Evolutionary conservation across 2,888 invertebrate genomes (phyloP).

Genomic region (Brenthis hecate): DNA sequence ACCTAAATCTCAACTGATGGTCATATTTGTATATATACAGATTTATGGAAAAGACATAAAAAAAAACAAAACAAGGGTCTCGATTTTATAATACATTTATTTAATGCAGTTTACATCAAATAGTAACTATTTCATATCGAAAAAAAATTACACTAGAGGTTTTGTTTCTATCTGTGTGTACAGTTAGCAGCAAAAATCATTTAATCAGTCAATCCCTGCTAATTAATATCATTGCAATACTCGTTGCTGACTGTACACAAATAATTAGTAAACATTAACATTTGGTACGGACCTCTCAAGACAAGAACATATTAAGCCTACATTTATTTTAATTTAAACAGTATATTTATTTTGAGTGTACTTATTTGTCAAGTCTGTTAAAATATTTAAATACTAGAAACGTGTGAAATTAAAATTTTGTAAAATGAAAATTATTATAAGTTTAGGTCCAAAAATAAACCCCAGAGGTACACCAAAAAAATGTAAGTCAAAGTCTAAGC

Average conservation of each 20-base stretch:
- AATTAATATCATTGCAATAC: background rate
- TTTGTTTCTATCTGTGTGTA: conserved; percentile 43
- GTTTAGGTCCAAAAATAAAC: conserved; percentile 3
- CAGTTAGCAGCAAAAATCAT: conserved; percentile 18
- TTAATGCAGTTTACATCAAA: conserved; percentile 71
- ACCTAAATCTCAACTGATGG: no score
- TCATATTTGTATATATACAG: no score
- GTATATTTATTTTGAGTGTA: no score
- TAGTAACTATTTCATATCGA: conserved; percentile 67
- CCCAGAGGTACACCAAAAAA: background rate
- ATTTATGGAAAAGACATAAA: background rate
- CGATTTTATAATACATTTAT: conserved; percentile 66
- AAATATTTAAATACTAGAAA: no score
- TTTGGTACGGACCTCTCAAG: conserved; percentile 42
- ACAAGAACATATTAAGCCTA: conserved; percentile 34
- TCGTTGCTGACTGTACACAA: conserved; percentile 32
- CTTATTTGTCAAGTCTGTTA: no score
- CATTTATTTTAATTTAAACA: conserved; percentile 19
- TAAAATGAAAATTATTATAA: background rate
- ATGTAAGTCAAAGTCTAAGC: background rate
- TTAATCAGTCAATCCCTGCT: conserved; percentile 4
- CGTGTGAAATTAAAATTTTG: background rate
- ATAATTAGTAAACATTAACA: conserved; percentile 39
- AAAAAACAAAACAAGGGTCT: no score
- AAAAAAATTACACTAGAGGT: conserved; percentile 60